These are phyloP conservation scores for Parauchenoglanis punctatus DNA, from an alignment of 2,797 vertebrate genomes.

Conservation along the genomic window DNA sequence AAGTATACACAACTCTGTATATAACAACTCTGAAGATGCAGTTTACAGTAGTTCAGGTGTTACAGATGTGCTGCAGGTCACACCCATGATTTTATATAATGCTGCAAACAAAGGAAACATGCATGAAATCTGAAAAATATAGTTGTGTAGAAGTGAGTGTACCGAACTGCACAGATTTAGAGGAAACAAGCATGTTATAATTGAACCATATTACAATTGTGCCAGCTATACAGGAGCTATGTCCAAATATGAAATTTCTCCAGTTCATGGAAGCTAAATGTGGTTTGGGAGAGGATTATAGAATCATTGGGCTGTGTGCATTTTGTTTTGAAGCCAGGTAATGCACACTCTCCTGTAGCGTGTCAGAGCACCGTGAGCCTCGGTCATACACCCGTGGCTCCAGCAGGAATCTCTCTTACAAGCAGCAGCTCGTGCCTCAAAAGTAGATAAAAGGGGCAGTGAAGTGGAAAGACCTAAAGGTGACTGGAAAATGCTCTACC, in stretches of 20 bases:
- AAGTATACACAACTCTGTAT: too few species aligned
- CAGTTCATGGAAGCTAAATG: not conserved
- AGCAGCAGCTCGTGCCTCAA: constrained; percentile 38
- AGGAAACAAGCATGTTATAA: too few species aligned
- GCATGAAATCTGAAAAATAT: too few species aligned
- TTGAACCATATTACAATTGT: too few species aligned
- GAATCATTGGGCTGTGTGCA: not conserved
- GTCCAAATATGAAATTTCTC: not conserved
- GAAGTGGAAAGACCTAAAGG: constrained; percentile 61
- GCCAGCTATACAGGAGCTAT: too few species aligned
- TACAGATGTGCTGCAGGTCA: too few species aligned
- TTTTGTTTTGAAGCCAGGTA: not conserved
- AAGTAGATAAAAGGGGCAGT: constrained; percentile 51
- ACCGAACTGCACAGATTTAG: too few species aligned
- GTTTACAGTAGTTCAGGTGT: too few species aligned
- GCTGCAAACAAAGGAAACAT: too few species aligned
- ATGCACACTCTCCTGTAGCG: not conserved
- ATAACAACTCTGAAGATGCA: too few species aligned
- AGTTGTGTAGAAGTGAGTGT: too few species aligned
- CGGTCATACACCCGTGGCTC: not conserved
- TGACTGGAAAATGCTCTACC: constrained; percentile 54
- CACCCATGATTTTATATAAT: too few species aligned
- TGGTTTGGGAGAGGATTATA: not conserved
- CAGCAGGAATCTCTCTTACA: constrained; percentile 29
- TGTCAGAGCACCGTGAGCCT: not conserved